A percentile compares a stretch with the other conserved stretches of the same genome.
Evolutionary conservation across 2,888 invertebrate genomes (phyloP).

Genomic region (Aleiodes leptofemur): DNA sequence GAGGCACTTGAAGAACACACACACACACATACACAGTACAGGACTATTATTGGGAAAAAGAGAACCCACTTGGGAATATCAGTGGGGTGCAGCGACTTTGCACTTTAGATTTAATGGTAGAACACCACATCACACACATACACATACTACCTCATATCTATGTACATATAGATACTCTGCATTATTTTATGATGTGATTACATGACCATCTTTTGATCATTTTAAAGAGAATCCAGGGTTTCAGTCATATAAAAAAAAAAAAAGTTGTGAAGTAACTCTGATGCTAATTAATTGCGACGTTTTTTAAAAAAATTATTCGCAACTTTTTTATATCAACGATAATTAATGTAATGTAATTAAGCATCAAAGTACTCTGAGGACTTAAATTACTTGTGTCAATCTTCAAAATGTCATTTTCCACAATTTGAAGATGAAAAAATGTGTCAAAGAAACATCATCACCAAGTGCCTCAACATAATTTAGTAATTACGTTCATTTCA

Average conservation of each 20-base stretch:
- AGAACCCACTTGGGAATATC: conserved; percentile 45
- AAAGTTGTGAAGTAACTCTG: not conserved
- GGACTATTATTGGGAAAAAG: conserved; percentile 52
- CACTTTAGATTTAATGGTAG: conserved; percentile 56
- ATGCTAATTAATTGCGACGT: conserved; percentile 9
- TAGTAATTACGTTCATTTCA: too few relatives aligned
- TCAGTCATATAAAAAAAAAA: conserved; percentile 36
- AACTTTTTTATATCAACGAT: too few relatives aligned
- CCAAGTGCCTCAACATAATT: too few relatives aligned
- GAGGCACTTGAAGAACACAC: conserved; percentile 30
- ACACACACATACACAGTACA: conserved; percentile 38
- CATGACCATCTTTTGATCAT: conserved; percentile 42
- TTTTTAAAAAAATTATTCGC: too few relatives aligned
- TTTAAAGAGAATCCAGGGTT: conserved; percentile 35
- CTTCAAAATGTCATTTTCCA: not conserved
- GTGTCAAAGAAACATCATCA: too few relatives aligned
- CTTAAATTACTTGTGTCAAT: not conserved
- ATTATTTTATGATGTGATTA: conserved; percentile 32
- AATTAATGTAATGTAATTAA: too few relatives aligned
- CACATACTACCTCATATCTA: conserved; percentile 26
- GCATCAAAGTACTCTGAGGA: not conserved
- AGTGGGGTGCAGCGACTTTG: conserved; percentile 50
- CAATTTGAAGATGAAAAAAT: not conserved
- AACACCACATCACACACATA: conserved; percentile 28
- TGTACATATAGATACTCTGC: conserved; percentile 23